Evolutionary conservation across 2,797 vertebrate species (phyloP).

Genomic region (Lepus townsendii): DNA sequence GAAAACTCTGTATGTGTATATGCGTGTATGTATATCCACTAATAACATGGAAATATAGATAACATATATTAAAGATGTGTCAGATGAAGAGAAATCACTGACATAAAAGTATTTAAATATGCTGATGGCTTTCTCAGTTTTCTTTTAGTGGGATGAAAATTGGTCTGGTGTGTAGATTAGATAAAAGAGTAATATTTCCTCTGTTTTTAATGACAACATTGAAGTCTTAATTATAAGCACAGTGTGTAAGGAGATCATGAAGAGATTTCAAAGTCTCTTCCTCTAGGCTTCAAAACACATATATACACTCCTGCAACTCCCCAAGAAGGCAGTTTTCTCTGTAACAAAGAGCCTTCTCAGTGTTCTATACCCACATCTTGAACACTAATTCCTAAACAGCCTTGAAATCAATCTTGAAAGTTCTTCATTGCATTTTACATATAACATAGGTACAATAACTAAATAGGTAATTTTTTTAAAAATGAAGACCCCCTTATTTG

Average conservation of each 20-base stretch:
- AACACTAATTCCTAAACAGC: background rate
- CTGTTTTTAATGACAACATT: slow-evolving; percentile 54
- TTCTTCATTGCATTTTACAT: background rate
- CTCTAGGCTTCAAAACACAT: slow-evolving; percentile 49
- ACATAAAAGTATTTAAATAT: background rate
- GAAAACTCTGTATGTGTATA: background rate
- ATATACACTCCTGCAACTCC: background rate
- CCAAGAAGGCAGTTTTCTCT: slow-evolving; percentile 33
- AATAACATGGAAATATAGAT: slow-evolving; percentile 46
- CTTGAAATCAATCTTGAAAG: slow-evolving; percentile 25
- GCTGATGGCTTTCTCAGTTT: slow-evolving; percentile 30
- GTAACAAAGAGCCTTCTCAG: background rate
- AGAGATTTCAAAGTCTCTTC: slow-evolving; percentile 54
- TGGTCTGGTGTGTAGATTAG: slow-evolving; percentile 33
- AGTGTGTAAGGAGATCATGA: slow-evolving; percentile 46
- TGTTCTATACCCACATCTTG: background rate
- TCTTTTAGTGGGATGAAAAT: slow-evolving; percentile 57
- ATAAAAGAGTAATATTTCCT: slow-evolving; percentile 51
- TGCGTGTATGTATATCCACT: background rate
- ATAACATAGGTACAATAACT: background rate
- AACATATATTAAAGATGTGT: slow-evolving; percentile 6
- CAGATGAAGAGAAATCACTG: slow-evolving; percentile 28
- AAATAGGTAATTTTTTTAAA: background rate
- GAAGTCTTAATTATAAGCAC: slow-evolving; percentile 68
- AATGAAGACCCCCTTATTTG: background rate